These are phyloP conservation scores for Trichonephila clavipes DNA, from an alignment of 1,140 invertebrate species.

Conservation along the genomic window DNA sequence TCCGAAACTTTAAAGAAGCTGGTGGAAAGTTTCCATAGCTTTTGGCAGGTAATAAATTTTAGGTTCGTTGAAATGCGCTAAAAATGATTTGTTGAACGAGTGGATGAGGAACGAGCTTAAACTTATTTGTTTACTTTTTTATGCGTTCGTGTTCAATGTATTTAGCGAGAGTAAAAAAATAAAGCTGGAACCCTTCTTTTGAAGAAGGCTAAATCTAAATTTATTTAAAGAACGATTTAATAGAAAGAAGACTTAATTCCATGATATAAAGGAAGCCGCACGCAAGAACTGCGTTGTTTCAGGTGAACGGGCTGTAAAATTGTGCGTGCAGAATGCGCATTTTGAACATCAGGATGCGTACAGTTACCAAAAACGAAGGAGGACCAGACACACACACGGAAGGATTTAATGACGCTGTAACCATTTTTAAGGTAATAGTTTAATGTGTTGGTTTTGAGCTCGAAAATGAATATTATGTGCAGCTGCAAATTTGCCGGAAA, in stretches of 20 bases:
- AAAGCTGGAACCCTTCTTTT: not conserved
- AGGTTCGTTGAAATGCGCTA: constrained; percentile 37
- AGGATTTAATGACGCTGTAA: constrained; percentile 26
- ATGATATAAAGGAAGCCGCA: not conserved
- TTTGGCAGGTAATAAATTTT: constrained; percentile 44
- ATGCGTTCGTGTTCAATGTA: not conserved
- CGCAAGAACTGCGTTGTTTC: not conserved
- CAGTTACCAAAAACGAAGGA: constrained; percentile 29
- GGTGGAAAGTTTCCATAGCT: not conserved
- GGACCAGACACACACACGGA: not conserved
- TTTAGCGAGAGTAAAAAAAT: not conserved
- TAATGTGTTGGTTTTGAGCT: not conserved
- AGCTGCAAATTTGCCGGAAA: not conserved
- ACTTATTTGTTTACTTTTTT: constrained; percentile 19
- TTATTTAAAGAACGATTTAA: constrained; percentile 52
- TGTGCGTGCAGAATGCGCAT: not conserved
- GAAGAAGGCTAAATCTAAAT: constrained; percentile 26
- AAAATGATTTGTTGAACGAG: not conserved
- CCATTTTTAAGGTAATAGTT: constrained; percentile 2
- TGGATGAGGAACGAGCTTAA: not conserved
- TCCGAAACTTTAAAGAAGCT: constrained; percentile 11
- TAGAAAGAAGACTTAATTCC: constrained; percentile 29
- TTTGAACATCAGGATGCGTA: not conserved
- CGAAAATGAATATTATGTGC: not conserved
- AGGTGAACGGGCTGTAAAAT: too few species aligned